phyloP scores from a whole-genome alignment of 2,113 vertebrate species.

The Poeciliopsis prolifica region DNA sequence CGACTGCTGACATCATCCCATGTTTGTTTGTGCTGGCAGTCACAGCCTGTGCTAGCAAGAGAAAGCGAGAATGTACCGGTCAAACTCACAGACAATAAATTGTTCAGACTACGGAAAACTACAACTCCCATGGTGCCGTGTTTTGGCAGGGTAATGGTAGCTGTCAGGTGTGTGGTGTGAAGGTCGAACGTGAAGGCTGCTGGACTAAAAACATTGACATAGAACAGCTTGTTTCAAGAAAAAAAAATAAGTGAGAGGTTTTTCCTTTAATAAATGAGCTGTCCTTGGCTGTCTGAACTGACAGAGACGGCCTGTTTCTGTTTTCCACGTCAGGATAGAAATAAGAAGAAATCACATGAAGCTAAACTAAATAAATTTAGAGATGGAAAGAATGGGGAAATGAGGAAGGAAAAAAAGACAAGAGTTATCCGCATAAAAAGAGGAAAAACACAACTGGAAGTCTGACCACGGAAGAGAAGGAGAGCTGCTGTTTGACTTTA shows the following conservation, averaged over 20 bases:
- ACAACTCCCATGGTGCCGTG: conserved; percentile 71
- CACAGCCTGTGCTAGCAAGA: conserved; percentile 57
- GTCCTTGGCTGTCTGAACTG: conserved; percentile 62
- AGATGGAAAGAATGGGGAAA: conserved; percentile 17
- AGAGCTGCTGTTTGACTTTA: conserved; percentile 56
- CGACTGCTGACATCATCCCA: conserved; percentile 61
- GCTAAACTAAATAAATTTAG: conserved; percentile 22
- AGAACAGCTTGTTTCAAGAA: conserved; percentile 32
- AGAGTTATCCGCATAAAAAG: conserved; percentile 6
- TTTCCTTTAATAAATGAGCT: conserved; percentile 54
- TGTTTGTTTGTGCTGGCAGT: conserved; percentile 68
- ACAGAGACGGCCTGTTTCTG: conserved; percentile 40
- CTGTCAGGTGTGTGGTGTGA: conserved; percentile 41
- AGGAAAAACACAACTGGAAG: conserved; percentile 21
- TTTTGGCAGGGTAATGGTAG: conserved; percentile 50
- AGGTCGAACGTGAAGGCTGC: conserved; percentile 41
- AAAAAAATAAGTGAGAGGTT: conserved; percentile 30
- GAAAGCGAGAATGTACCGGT: conserved; percentile 42
- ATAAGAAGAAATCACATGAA: conserved; percentile 22
- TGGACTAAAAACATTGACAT: conserved; percentile 33
- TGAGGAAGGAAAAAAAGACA: conserved; percentile 1
- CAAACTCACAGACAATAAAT: conserved; percentile 44
- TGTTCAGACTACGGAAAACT: conserved; percentile 67
- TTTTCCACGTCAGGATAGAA: conserved; percentile 28
- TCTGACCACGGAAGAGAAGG: conserved; percentile 26